Base-by-base conservation (phyloP, 1,140 invertebrate genomes). In the Drosophila guanche region DNA sequence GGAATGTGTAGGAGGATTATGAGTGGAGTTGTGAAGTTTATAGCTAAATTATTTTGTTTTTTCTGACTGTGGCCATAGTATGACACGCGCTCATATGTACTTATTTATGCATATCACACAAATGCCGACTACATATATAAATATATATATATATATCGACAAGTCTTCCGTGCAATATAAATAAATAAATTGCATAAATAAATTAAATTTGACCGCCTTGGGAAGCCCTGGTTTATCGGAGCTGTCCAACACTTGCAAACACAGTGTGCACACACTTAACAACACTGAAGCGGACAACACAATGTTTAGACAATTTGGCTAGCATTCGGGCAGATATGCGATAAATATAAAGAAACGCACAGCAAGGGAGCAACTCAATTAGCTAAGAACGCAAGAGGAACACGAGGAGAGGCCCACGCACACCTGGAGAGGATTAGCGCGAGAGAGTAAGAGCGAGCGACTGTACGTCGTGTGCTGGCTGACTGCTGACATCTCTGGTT, bases 1-100 rank as follows among this genome's bases (percentile, higher is more conserved):
- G 93, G 93, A 84, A 86, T 41, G 62, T 51, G 48, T 61, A 68
- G 25, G 6, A n/a, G 3, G 5, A 16, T n/a, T 1, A 47, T 14
- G 16, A 46, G n/a, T 7, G 0, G 16, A 20, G 16, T 20, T n/a
- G 5, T 40, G 7, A 25, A 2, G 12, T 5, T 33, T n/a, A 10
- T 42, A 55, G 51, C 8, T 51, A 37, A 55, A 52, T 63, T 59
- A 37, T 51, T 62, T 14, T 66, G 25, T 27, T 8, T n/a, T 46
- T 29, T 33, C 56, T 20, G 33, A 33, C 45, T 47, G 72, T 65
- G 85, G 80, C 80, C 80, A 84, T 84, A 37, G 33, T 12, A 67
- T 51, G 63, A 40, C 37, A 47, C 25, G 46, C 22, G 47, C 22
- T 56, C 57, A 37, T 61, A 65, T 40, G 43, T 60, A 22, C 40